Conservation (phyloP, 2,797 vertebrate genomes). For the Myoxocephalus aenaeus region DNA sequence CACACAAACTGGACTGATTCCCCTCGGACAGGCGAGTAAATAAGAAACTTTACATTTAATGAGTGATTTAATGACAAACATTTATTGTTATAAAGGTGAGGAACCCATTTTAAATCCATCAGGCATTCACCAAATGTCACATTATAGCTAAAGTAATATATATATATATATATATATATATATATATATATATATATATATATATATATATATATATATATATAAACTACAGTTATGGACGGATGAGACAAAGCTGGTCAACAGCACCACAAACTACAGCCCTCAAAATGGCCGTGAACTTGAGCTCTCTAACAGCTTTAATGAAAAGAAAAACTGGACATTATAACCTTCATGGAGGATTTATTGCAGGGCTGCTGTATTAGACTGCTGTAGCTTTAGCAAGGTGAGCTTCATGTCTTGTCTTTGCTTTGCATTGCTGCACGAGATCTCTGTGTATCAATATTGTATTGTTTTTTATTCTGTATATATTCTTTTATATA, state of each 20-base stretch:
- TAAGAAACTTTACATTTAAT: background rate
- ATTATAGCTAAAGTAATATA: no score
- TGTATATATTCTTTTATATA: background rate
- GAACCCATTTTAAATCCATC: background rate
- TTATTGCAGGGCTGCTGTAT: background rate
- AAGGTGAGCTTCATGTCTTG: background rate
- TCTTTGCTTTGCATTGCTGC: background rate
- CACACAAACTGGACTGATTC: background rate
- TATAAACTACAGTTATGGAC: no score
- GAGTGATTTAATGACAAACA: background rate
- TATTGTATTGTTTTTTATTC: background rate
- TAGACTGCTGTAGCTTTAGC: background rate
- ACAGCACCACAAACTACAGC: no score
- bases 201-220: no score
- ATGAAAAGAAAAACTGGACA: background rate
- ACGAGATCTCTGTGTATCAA: background rate
- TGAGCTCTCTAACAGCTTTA: background rate
- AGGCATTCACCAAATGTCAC: background rate
- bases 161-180: no score
- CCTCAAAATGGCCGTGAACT: background rate
- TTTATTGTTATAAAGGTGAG: background rate
- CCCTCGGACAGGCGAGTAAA: background rate
- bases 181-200: no score
- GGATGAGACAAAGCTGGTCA: no score
- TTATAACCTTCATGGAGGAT: background rate